Evolutionary conservation across 2,888 invertebrate species (phyloP).

Genomic region (Hyppa rectilinea): DNA sequence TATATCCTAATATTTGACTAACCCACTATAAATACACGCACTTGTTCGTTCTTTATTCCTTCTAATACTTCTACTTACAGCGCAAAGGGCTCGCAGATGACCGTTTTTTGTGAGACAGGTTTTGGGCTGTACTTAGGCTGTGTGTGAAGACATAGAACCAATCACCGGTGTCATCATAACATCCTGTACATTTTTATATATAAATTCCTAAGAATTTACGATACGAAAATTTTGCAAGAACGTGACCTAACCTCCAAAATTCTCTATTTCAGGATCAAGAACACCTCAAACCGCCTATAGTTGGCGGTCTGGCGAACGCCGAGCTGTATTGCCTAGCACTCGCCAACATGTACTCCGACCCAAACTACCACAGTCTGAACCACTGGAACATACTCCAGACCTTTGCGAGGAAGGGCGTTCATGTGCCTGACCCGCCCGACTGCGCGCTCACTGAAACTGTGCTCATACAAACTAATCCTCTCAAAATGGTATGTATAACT

Average conservation of each 20-base stretch:
- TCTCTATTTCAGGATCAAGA: constrained; percentile 94
- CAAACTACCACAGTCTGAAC: constrained; percentile 98
- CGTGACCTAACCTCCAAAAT: not conserved
- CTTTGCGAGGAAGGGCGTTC: constrained; percentile 97
- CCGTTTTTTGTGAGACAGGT: not conserved
- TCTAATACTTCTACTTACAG: not conserved
- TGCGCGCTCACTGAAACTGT: constrained; percentile 98
- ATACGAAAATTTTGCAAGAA: not conserved
- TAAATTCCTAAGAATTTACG: not conserved
- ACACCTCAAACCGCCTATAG: constrained; percentile 97
- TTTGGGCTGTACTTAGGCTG: not conserved
- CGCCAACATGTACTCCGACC: constrained; percentile 98
- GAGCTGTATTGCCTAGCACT: constrained; percentile 98
- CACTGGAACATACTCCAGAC: constrained; percentile 99
- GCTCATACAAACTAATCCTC: constrained; percentile 98
- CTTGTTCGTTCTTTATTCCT: not conserved
- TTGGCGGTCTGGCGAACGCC: constrained; percentile 97
- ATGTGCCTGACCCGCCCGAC: constrained; percentile 95
- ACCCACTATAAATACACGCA: constrained; percentile 9
- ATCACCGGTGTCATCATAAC: not conserved
- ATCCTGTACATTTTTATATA: not conserved
- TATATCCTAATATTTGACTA: constrained; percentile 11
- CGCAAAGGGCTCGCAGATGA: not conserved
- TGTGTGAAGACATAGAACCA: not conserved
- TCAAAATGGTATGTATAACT: constrained; percentile 94